Base-by-base conservation (phyloP, 2,888 invertebrate genomes). In the Phymatocera aterrima region DNA sequence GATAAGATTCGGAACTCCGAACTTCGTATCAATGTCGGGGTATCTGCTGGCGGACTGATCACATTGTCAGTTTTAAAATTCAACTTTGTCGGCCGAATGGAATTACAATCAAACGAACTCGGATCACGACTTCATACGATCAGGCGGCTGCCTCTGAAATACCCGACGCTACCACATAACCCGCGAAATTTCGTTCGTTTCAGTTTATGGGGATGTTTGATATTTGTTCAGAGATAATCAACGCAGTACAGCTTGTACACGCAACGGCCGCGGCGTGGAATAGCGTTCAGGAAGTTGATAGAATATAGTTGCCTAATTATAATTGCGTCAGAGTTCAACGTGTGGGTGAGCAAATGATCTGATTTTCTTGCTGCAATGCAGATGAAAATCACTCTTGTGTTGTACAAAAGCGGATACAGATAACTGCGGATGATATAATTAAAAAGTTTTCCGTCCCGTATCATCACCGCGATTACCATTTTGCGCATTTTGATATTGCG, bases 31-130 rank as follows among this genome's bases (percentile, higher is more conserved):
- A 6, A 12, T 18, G n/a, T 12, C 1, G 18, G 1, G 15, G 24
- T n/a, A 48, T 34, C 18, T 37, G 31, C 15, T 21, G 28, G 1
- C 15, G 5, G 28, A 57, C 0, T 24, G 15, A 57, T 57, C 57
- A n/a, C n/a, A n/a, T n/a, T n/a, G n/a, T 21, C 60, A 54, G 46
- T 61, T 18, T 37, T 15, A n/a, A 46, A 64, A 65, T 77, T 64
- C n/a, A 48, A 37, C 68, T 37, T 48, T 54, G 48, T 78, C 34
- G 60, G 81, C 68, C 10, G 65, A 61, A 28, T 77, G 37, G 40
- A 78, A 79, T 75, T 70, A 54, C 68, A 65, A 24, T 46, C 43
- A 28, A 46, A 68, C 46, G 46, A 68, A 43, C 43, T 68, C 43
- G 43, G n/a, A 28, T 24, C 43, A 8, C 24, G 10, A 40, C 24